Percentiles rank a stretch among this genome's conserved stretches.
Evolutionary conservation across 2,888 invertebrate species (phyloP).

Genomic region (Thera obeliscata): DNA sequence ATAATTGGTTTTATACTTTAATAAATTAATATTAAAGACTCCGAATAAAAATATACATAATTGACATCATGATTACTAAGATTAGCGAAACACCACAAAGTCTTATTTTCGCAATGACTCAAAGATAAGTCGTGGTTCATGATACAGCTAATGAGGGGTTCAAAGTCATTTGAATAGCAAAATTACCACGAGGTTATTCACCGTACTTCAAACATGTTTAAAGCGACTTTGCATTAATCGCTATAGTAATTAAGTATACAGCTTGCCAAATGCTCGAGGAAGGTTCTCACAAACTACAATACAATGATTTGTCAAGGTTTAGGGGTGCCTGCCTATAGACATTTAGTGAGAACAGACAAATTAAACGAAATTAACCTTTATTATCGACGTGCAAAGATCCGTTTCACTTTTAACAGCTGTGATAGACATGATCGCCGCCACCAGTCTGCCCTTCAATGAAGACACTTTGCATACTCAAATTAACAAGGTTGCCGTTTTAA

Average conservation of each 20-base stretch:
- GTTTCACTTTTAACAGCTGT: slow-evolving; percentile 7
- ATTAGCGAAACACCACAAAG: not conserved
- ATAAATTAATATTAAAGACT: no score
- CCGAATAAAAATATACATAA: no score
- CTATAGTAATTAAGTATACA: slow-evolving; percentile 35
- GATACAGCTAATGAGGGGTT: slow-evolving; percentile 8
- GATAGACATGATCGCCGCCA: slow-evolving; percentile 20
- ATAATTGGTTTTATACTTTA: no score
- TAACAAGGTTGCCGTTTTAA: slow-evolving; percentile 23
- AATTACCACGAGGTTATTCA: slow-evolving; percentile 27
- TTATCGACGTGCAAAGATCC: slow-evolving; percentile 14
- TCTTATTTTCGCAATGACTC: not conserved
- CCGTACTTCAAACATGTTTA: slow-evolving; percentile 19
- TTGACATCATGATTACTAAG: not conserved
- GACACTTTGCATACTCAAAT: slow-evolving; percentile 29
- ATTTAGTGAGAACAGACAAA: slow-evolving; percentile 4
- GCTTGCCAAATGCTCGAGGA: slow-evolving; percentile 35
- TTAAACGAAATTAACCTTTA: slow-evolving; percentile 27
- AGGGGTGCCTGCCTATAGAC: slow-evolving; percentile 28
- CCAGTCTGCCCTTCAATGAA: slow-evolving; percentile 29
- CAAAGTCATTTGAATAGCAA: slow-evolving; percentile 27
- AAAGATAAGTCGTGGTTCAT: slow-evolving; percentile 2
- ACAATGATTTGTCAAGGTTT: slow-evolving; percentile 37
- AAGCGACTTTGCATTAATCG: slow-evolving; percentile 40
- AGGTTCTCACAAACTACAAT: slow-evolving; percentile 38